These are phyloP conservation scores for Chascanopsetta lugubris DNA, from an alignment of 2,113 vertebrate genomes.

Conservation along the genomic window DNA sequence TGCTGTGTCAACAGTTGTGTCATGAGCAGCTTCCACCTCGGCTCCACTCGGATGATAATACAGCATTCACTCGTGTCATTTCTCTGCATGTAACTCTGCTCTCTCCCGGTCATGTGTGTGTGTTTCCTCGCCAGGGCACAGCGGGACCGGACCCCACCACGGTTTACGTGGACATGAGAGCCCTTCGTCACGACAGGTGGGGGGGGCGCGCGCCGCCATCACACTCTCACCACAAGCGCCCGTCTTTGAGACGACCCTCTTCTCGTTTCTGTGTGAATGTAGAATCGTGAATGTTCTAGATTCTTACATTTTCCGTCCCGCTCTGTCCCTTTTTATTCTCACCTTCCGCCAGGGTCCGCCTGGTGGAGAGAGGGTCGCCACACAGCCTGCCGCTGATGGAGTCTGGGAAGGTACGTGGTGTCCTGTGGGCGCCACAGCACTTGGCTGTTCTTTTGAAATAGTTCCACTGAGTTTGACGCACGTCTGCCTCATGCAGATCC, in stretches of 20 bases:
- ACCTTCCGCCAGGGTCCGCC: constrained; percentile 85
- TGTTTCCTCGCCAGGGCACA: constrained; percentile 91
- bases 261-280: neutral
- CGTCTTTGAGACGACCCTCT: neutral
- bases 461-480: neutral
- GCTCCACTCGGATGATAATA: constrained; percentile 33
- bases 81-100: too few species aligned
- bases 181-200: constrained; percentile 93
- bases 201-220: too few species aligned
- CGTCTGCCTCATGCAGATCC: constrained; percentile 81
- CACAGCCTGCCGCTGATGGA: constrained; percentile 96
- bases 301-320: neutral
- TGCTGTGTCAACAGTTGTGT: constrained; percentile 61
- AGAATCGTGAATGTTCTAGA: neutral
- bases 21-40: constrained; percentile 49
- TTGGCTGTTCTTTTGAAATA: neutral
- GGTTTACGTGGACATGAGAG: constrained; percentile 96
- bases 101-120: too few species aligned
- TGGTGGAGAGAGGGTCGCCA: constrained; percentile 95
- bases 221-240: neutral
- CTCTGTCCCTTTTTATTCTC: neutral
- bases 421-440: constrained; percentile 6
- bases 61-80: constrained; percentile 14
- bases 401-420: constrained; percentile 92
- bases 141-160: constrained; percentile 96